Evolutionary conservation across 1,140 invertebrate species (phyloP), one percentile per base, ranked within the genome.

Genomic region (Palaemon carinicauda): DNA sequence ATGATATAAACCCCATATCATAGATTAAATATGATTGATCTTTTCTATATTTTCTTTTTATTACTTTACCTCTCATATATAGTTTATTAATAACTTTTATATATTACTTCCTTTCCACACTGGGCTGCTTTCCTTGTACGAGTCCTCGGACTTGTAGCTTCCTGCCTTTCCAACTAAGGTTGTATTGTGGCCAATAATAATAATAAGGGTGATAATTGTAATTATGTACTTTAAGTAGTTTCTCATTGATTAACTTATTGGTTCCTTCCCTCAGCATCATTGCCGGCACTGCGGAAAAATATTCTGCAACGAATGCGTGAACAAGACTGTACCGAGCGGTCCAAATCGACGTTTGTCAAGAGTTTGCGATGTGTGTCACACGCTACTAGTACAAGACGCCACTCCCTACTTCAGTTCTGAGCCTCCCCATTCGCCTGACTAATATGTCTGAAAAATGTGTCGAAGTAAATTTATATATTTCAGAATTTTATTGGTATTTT

Each of bases 361-460:
- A 92, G 98, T 99, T 81, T 99, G 98, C 94, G 94, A 96, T 92
- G 97, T 99, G 80, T 99, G 98, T 93, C 97, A 98, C 93, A 99
- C 98, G 50, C 94, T 99, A 89, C 95, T 99, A 90, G 97, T 97
- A 90, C 95, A 95, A 90, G 95, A 98, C 92, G 96, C 96, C 65
- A 96, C 97, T 89, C 97, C 97, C 60, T 98, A 98, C 93, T 99
- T 99, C 93, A 86, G 84, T 54, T 80, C 84, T 54, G 84, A 86
- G 31, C 84, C 84, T 5, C 84, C 84, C 10, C 84, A 86, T 29
- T 86, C 84, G 4, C 84, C 84, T 14, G 84, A 86, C 77, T 86
- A 69, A 86, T 77, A 41, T 9, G 41, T 41, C 41, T 12, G 3
- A 12, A 7, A 41, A 41, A 41, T 9, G 12, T 9, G 3, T 56